Evolutionary conservation across 2,797 vertebrate species (phyloP).

Genomic region (Gymnodraco acuticeps): DNA sequence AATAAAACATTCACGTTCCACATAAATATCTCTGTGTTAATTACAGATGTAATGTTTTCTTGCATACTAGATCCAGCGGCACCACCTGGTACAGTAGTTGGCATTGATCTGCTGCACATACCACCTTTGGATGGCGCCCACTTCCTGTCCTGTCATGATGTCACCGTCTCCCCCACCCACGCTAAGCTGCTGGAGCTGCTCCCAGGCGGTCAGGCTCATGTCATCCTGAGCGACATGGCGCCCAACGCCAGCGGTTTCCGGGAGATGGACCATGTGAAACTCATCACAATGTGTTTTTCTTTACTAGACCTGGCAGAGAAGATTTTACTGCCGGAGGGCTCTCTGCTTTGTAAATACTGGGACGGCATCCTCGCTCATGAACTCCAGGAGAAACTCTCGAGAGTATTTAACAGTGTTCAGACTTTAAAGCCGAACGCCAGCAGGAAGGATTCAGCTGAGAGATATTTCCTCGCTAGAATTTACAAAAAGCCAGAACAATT

Average conservation of each 20-base stretch:
- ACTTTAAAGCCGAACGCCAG: conserved; percentile 92
- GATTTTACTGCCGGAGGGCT: conserved; percentile 86
- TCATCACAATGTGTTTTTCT: conserved; percentile 87
- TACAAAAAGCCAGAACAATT: conserved; percentile 73
- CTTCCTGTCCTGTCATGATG: conserved; percentile 87
- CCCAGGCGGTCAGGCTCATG: conserved; percentile 85
- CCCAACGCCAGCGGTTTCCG: conserved; percentile 93
- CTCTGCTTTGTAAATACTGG: conserved; percentile 94
- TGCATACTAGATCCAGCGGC: conserved; percentile 81
- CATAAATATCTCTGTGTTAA: not conserved
- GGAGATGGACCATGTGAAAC: conserved; percentile 92
- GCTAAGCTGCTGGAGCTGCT: conserved; percentile 85
- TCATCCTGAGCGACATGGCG: conserved; percentile 96
- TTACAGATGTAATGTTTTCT: not conserved
- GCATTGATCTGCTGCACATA: conserved; percentile 90
- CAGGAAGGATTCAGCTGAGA: conserved; percentile 92
- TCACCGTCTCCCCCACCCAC: conserved; percentile 82
- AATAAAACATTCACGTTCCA: not conserved
- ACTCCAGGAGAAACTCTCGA: conserved; percentile 85
- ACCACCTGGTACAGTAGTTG: conserved; percentile 89
- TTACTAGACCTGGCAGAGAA: conserved; percentile 84
- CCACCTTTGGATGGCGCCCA: conserved; percentile 89
- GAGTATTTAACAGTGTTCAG: conserved; percentile 84
- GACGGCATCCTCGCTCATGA: conserved; percentile 84
- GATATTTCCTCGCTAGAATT: conserved; percentile 88